A percentile compares a stretch with the other conserved stretches of the same genome.
Conservation (phyloP, 2,113 vertebrate species). For the Andinoacara biseriatus region DNA sequence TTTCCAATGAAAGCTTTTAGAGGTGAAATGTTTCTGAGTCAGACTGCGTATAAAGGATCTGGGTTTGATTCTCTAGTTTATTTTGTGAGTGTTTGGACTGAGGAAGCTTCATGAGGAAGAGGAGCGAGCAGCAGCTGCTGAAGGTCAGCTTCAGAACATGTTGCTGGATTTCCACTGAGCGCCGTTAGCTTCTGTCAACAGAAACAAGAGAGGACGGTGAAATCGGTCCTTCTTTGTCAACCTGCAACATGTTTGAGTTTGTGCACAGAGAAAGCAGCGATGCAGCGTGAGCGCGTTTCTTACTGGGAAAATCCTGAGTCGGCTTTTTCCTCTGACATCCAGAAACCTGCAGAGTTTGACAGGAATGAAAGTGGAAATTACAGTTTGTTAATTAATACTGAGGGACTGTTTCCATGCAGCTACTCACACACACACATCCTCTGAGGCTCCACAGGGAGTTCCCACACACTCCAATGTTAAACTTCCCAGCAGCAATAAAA, state of each 20-base stretch:
- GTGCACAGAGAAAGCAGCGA: not conserved
- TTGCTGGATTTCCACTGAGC: constrained; percentile 53
- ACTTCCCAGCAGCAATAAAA: no score
- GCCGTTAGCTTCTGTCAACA: constrained; percentile 56
- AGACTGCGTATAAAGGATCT: no score
- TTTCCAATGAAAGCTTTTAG: no score
- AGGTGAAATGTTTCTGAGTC: no score
- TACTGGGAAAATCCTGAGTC: constrained; percentile 64
- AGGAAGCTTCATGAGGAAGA: not conserved
- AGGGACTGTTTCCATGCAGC: not conserved
- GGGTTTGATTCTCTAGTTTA: no score
- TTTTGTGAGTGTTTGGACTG: no score
- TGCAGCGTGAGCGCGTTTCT: not conserved
- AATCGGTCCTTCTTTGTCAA: not conserved
- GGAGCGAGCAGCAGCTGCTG: not conserved
- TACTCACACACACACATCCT: no score
- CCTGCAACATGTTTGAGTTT: not conserved
- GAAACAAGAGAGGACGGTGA: not conserved
- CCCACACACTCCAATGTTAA: no score
- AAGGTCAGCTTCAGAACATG: constrained; percentile 36
- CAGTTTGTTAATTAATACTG: not conserved
- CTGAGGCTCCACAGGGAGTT: no score
- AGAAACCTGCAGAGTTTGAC: constrained; percentile 51
- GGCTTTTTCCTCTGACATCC: constrained; percentile 68
- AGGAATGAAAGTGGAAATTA: not conserved